A percentile compares a stretch with the other conserved stretches of the same genome.
phyloP scores from a whole-genome alignment of 2,888 invertebrate genomes.

The Temnothorax unifasciatus region DNA sequence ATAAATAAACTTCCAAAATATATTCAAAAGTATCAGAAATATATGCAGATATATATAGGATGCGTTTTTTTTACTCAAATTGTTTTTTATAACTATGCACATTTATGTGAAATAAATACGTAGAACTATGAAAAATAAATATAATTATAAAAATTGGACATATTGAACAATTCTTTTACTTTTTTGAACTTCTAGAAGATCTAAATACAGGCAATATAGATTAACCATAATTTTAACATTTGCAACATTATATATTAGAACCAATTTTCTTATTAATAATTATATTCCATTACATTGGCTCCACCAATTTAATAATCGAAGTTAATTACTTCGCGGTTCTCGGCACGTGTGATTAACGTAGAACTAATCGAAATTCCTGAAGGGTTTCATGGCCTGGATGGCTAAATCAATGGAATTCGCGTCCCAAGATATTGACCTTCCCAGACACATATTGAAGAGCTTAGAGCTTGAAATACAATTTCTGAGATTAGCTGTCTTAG shows the following conservation, averaged over 20 bases:
- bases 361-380: conserved; percentile 47
- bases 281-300: not conserved
- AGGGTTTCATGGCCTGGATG: conserved; percentile 25
- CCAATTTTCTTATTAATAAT: conserved; percentile 9
- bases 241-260: not conserved
- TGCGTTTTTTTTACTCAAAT: not conserved
- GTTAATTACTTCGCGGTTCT: conserved; percentile 41
- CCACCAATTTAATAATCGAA: conserved; percentile 30
- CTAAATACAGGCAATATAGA: not conserved
- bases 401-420: conserved; percentile 40
- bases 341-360: conserved; percentile 38
- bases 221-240: not conserved
- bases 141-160: not conserved
- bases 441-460: conserved; percentile 23
- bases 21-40: not conserved
- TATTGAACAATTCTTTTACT: not conserved
- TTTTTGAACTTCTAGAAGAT: not conserved
- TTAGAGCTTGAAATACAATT: conserved; percentile 25
- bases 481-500: conserved; percentile 4
- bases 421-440: conserved; percentile 38
- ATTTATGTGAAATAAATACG: not conserved
- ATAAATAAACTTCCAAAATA: not conserved
- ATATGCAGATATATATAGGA: not conserved
- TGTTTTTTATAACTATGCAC: not conserved
- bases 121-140: not conserved